Evolutionary conservation across 1,140 invertebrate species (phyloP).

Genomic region (Drosophila miranda): DNA sequence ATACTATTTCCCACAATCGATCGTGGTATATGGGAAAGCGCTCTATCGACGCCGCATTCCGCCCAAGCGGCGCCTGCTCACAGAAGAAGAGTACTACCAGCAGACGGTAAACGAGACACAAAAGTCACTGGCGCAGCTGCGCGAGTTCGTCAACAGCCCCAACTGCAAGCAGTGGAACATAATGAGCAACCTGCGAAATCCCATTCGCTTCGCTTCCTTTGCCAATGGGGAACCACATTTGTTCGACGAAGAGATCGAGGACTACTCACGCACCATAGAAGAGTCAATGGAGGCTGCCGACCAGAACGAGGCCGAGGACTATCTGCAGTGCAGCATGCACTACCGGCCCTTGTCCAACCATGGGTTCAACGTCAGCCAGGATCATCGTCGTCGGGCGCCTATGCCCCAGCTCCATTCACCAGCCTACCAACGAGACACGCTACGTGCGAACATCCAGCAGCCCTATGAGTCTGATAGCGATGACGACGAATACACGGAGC

Average conservation of each 20-base stretch:
- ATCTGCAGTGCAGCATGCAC: conserved; percentile 47
- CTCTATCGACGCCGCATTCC: conserved; percentile 83
- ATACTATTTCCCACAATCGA: conserved; percentile 85
- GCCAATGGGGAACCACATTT: conserved; percentile 92
- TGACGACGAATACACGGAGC: conserved; percentile 34
- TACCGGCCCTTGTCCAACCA: conserved; percentile 41
- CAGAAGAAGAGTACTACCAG: conserved; percentile 92
- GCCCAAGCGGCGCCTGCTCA: conserved; percentile 86
- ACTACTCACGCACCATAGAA: conserved; percentile 85
- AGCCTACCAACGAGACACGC: background rate
- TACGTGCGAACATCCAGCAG: background rate
- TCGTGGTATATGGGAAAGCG: conserved; percentile 78
- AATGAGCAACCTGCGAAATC: conserved; percentile 59
- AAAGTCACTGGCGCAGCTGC: conserved; percentile 89
- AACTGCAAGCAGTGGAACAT: conserved; percentile 95
- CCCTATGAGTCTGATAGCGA: conserved; percentile 25
- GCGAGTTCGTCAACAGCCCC: conserved; percentile 93
- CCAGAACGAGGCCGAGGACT: conserved; percentile 42
- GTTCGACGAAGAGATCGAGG: conserved; percentile 89
- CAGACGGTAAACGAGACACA: conserved; percentile 91
- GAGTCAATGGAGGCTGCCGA: conserved; percentile 34
- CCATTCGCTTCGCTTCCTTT: conserved; percentile 91
- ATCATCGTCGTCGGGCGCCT: background rate
- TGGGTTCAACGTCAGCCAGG: background rate
- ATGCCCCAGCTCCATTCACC: background rate